Percentiles rank a stretch among this genome's conserved stretches.
phyloP scores from a whole-genome alignment of 2,113 vertebrate genomes.

The Lophotis ruficrista region DNA sequence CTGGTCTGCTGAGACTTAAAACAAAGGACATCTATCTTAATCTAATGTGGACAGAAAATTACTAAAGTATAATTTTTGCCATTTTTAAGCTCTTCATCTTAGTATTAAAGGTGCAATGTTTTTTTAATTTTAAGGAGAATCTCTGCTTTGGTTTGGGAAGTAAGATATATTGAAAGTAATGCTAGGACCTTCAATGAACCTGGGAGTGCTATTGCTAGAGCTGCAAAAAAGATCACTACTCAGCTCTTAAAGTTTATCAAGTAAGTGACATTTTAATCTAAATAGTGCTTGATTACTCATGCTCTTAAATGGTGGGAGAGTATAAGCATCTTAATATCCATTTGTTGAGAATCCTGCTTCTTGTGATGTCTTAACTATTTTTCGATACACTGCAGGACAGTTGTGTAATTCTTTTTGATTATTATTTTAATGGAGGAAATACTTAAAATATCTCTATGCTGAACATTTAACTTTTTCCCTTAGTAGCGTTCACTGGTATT shows the following conservation, averaged over 20 bases:
- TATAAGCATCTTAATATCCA: background rate
- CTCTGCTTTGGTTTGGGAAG: constrained; percentile 95
- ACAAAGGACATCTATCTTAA: background rate
- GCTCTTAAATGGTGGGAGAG: background rate
- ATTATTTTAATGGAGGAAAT: background rate
- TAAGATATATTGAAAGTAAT: constrained; percentile 91
- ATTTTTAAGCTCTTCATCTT: background rate
- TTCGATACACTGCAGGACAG: background rate
- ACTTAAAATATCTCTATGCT: no score
- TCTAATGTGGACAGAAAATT: background rate
- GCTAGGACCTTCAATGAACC: constrained; percentile 96
- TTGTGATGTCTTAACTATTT: background rate
- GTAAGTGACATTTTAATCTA: constrained; percentile 74
- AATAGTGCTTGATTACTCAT: background rate
- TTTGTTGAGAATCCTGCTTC: background rate
- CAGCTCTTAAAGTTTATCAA: constrained; percentile 93
- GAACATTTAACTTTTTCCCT: background rate
- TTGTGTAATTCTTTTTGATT: background rate
- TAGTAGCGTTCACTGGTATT: background rate
- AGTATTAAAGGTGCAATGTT: background rate
- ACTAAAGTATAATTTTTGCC: background rate
- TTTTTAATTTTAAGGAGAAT: constrained; percentile 81
- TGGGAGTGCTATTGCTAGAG: constrained; percentile 91
- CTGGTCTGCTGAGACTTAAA: background rate
- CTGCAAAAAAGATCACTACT: constrained; percentile 92